Evolutionary conservation across 2,113 vertebrate species (phyloP).

Genomic region (Symphodus melops): DNA sequence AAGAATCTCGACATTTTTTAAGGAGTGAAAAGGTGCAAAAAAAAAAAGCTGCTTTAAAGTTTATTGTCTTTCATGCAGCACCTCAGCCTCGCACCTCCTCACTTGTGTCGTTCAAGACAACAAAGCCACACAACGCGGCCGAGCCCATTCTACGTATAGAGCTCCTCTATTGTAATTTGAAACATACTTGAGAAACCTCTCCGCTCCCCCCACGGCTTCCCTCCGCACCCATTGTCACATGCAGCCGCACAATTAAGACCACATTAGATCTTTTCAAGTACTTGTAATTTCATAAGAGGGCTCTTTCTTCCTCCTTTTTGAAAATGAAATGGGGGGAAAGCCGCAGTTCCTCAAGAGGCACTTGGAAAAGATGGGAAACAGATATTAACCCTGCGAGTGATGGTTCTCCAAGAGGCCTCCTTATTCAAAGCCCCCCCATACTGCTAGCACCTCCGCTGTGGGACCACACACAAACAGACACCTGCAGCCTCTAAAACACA

Average conservation of each 20-base stretch:
- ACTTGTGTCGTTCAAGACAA: slow-evolving; percentile 65
- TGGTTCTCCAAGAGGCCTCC: slow-evolving; percentile 78
- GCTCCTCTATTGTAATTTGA: slow-evolving; percentile 80
- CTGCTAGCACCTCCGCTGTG: slow-evolving; percentile 46
- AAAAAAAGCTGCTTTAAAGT: neutral
- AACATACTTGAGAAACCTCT: slow-evolving; percentile 77
- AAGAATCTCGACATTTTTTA: too few relatives aligned
- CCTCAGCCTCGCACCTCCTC: slow-evolving; percentile 54
- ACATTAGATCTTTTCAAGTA: slow-evolving; percentile 88
- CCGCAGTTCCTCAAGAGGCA: slow-evolving; percentile 80
- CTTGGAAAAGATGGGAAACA: slow-evolving; percentile 85
- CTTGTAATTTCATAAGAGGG: slow-evolving; percentile 87
- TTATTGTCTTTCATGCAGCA: slow-evolving; percentile 38
- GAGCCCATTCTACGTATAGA: slow-evolving; percentile 65
- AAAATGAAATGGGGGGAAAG: slow-evolving; percentile 75
- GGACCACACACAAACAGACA: slow-evolving; percentile 83
- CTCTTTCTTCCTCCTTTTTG: slow-evolving; percentile 56
- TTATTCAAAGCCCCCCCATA: slow-evolving; percentile 49
- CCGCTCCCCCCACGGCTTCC: slow-evolving; percentile 56
- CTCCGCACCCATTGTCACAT: slow-evolving; percentile 75
- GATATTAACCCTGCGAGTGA: slow-evolving; percentile 82
- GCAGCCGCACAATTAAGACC: slow-evolving; percentile 84
- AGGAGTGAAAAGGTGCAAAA: too few relatives aligned
- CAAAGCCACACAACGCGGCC: slow-evolving; percentile 73
- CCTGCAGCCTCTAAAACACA: slow-evolving; percentile 58